Base-by-base conservation (phyloP, 1,140 invertebrate species). In the Metopolophium dirhodum region DNA sequence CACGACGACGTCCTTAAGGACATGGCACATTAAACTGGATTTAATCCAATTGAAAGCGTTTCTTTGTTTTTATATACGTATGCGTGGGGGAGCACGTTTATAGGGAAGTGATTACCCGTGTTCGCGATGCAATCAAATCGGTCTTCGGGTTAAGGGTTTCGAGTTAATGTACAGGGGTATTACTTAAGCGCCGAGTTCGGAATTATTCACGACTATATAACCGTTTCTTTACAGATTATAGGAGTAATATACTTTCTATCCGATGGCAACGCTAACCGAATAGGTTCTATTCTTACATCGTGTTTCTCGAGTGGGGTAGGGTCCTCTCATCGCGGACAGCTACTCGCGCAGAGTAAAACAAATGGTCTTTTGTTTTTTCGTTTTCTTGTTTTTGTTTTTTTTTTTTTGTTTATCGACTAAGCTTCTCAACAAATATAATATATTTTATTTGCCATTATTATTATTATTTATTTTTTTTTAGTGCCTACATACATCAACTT, bases 31-130 rank as follows among this genome's bases (percentile, higher is more conserved):
- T 93, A 86, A 85, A 85, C 82, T 37, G 82, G 35, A 23, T 93
- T 93, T 85, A 93, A 93, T 93, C 91, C 91, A 41, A 93, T 93
- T 93, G 91, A 93, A 93, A 93, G 91, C 91, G 82, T 93, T 93
- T 93, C 77, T 93, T 93, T 93, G 91, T 93, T 93, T 90, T 86
- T 92, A 61, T 68, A 61, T 61, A 41, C 23, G 41, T 30, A 11
- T 26, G 22, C 49, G 49, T 51, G 88, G 54, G 54, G 89, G 37
- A 90, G 57, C 22, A 90, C 26, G 23, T 61, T 45, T 68, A 77
- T 77, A 30, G 61, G 68, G 77, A 91, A 93, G 91, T 85, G 91
- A 93, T 93, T 93, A 93, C 91, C 91, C 91, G 91, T 93, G 91
- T 93, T 93, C 91, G 37, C 49, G 35, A 93, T 51, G 49, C 82